These are phyloP conservation scores for Myrmecophaga tridactyla DNA, from an alignment of 2,113 vertebrate species.

Conservation along the genomic window DNA sequence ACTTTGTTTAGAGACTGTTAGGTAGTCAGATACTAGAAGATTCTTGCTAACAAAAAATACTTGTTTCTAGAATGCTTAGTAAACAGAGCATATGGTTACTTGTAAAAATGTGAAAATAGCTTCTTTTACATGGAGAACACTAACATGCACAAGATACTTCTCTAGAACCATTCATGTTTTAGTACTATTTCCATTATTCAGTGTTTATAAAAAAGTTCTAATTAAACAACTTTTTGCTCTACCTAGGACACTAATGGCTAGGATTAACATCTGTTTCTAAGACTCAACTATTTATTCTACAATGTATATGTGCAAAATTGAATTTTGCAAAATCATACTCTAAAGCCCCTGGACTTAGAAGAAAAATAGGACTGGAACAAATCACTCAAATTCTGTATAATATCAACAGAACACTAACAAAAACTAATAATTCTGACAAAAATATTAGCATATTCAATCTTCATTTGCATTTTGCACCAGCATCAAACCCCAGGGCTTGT, in stretches of 20 bases:
- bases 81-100: not conserved
- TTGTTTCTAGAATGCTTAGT: conserved; percentile 18
- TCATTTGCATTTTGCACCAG: not conserved
- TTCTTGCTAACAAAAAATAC: not conserved
- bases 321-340: conserved; percentile 5
- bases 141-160: not conserved
- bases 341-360: not conserved
- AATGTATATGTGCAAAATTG: not conserved
- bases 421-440: not conserved
- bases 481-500: not conserved
- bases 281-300: not conserved
- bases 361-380: not conserved
- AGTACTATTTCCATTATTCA: not conserved
- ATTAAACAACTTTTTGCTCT: not conserved
- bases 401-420: not conserved
- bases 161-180: not conserved
- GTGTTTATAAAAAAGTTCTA: not conserved
- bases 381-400: not conserved
- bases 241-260: not conserved
- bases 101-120: not conserved
- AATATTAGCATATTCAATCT: not conserved
- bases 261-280: conserved; percentile 4
- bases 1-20: conserved; percentile 1
- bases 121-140: not conserved
- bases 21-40: not conserved